A percentile compares a stretch with the other conserved stretches of the same genome.
These are phyloP conservation scores for Rhagophthalmus giganteus DNA, from an alignment of 2,888 invertebrate species.

Conservation along the genomic window DNA sequence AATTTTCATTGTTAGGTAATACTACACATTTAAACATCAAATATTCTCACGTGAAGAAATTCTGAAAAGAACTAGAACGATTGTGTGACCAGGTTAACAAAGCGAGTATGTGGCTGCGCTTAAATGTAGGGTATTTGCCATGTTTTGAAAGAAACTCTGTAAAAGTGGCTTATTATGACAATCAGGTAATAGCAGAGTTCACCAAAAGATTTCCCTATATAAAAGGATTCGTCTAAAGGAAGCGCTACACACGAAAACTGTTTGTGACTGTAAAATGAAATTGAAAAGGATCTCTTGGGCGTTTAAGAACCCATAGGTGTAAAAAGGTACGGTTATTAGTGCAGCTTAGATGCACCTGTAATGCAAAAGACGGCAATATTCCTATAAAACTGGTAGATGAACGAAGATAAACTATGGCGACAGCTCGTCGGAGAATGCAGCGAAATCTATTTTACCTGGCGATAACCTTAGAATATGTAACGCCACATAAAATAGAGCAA, in stretches of 20 bases:
- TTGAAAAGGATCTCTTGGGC: constrained; percentile 45
- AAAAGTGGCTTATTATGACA: constrained; percentile 26
- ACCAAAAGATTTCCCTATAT: constrained; percentile 12
- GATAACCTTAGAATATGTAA: constrained; percentile 33
- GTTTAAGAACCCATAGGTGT: constrained; percentile 50
- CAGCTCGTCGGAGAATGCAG: constrained; percentile 55
- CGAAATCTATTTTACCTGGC: constrained; percentile 54
- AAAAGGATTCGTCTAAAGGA: neutral
- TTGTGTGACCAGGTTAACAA: constrained; percentile 13
- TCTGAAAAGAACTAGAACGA: constrained; percentile 9
- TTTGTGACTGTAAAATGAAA: constrained; percentile 37
- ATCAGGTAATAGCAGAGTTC: constrained; percentile 18
- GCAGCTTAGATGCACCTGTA: constrained; percentile 44
- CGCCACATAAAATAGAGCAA: constrained; percentile 13
- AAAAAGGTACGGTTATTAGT: constrained; percentile 53
- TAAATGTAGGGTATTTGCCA: constrained; percentile 26
- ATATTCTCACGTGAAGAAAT: constrained; percentile 26
- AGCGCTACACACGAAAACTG: constrained; percentile 2
- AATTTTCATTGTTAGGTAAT: too few species aligned
- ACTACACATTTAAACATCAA: constrained; percentile 8
- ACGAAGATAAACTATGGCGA: constrained; percentile 50
- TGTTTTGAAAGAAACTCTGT: constrained; percentile 23
- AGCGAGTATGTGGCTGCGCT: constrained; percentile 18
- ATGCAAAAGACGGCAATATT: constrained; percentile 31
- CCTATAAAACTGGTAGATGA: constrained; percentile 31